phyloP scores from a whole-genome alignment of 2,797 vertebrate genomes.

The Myotis pilosus region DNA sequence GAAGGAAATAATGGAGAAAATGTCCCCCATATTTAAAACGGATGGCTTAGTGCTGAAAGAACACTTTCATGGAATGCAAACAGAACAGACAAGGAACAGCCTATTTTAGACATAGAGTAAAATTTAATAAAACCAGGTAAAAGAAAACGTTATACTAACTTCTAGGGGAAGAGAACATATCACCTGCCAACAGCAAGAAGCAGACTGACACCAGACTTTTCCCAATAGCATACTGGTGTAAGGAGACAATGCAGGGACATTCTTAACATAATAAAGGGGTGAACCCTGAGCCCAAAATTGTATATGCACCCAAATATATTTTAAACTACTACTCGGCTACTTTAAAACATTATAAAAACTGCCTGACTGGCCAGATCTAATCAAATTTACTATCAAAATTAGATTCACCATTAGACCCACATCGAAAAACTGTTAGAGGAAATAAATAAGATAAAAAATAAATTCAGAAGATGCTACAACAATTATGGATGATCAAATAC shows the following conservation, averaged over 20 bases:
- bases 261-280: background rate
- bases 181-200: background rate
- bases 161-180: background rate
- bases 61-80: background rate
- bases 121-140: background rate
- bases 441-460: background rate
- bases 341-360: background rate
- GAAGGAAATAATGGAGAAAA: background rate
- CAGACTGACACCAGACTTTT: background rate
- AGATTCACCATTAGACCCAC: background rate
- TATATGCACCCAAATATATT: background rate
- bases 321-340: background rate
- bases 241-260: background rate
- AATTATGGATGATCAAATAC: background rate
- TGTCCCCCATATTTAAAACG: background rate
- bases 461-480: background rate
- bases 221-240: background rate
- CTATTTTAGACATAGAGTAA: background rate
- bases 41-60: background rate
- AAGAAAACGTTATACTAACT: background rate
- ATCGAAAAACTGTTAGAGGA: background rate
- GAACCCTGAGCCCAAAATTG: background rate
- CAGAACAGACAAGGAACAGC: background rate
- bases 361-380: background rate
- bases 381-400: background rate